These are phyloP conservation scores for Mycetomoellerius zeteki DNA, from an alignment of 1,140 invertebrate genomes.

Conservation along the genomic window DNA sequence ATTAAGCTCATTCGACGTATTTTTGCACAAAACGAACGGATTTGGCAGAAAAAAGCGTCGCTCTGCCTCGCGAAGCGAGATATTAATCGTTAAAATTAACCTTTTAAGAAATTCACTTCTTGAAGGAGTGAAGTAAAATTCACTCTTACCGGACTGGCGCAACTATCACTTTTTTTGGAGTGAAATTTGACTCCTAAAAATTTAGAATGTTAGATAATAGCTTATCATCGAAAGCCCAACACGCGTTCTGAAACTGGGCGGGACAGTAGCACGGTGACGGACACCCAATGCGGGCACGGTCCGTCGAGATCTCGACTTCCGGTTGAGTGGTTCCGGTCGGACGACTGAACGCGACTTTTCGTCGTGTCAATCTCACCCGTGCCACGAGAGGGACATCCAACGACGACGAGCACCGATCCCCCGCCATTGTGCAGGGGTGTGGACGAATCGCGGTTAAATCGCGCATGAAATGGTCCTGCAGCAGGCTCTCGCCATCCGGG, in stretches of 20 bases:
- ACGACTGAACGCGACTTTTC: conserved; percentile 39
- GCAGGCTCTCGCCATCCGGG: conserved; percentile 15
- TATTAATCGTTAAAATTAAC: too few relatives aligned
- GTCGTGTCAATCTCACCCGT: conserved; percentile 7
- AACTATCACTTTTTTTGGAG: too few relatives aligned
- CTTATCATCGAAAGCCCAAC: too few relatives aligned
- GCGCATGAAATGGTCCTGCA: conserved; percentile 65
- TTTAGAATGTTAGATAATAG: too few relatives aligned
- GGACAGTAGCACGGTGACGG: background rate
- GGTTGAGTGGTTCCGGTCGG: conserved; percentile 16
- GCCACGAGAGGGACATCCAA: background rate
- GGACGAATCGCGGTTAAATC: conserved; percentile 60
- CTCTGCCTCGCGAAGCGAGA: too few relatives aligned
- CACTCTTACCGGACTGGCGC: too few relatives aligned
- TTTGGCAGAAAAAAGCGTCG: too few relatives aligned
- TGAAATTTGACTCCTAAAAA: too few relatives aligned
- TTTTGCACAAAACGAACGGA: too few relatives aligned
- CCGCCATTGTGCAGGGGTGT: background rate
- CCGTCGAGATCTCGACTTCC: conserved; percentile 22
- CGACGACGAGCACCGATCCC: background rate
- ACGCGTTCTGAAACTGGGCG: background rate
- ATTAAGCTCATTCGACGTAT: too few relatives aligned
- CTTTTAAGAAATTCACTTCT: too few relatives aligned
- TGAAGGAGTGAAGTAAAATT: too few relatives aligned
- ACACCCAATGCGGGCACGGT: background rate